A percentile compares a stretch with the other conserved stretches of the same genome.
These are phyloP conservation scores for Hyles lineata DNA, from an alignment of 2,888 invertebrate genomes.

Conservation along the genomic window DNA sequence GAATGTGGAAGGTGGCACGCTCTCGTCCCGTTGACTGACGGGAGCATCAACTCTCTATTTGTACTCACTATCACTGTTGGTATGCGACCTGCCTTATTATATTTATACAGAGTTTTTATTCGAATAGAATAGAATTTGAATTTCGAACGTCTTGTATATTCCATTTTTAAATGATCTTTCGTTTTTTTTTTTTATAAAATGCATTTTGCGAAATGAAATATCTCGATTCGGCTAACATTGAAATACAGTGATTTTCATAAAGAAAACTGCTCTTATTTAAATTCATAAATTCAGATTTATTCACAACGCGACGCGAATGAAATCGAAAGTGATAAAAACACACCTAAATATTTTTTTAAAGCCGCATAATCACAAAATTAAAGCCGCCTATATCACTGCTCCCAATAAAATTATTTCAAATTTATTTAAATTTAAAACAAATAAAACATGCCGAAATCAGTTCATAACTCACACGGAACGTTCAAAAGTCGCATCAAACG, in stretches of 20 bases:
- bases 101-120: slow-evolving; percentile 56
- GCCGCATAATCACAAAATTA: slow-evolving; percentile 4
- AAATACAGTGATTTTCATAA: too few relatives aligned
- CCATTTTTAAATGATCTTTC: neutral
- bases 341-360: slow-evolving; percentile 1
- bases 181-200: too few relatives aligned
- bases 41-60: slow-evolving; percentile 73
- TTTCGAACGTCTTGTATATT: neutral
- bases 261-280: too few relatives aligned
- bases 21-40: slow-evolving; percentile 51
- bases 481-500: slow-evolving; percentile 31
- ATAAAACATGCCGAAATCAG: slow-evolving; percentile 25
- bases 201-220: too few relatives aligned
- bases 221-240: too few relatives aligned
- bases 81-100: slow-evolving; percentile 73
- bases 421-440: slow-evolving; percentile 29
- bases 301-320: neutral
- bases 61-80: slow-evolving; percentile 75
- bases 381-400: neutral
- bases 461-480: slow-evolving; percentile 21
- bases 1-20: slow-evolving; percentile 21
- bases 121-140: slow-evolving; percentile 55
- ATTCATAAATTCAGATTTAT: neutral
- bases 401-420: slow-evolving; percentile 21
- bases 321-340: neutral